phyloP scores from a whole-genome alignment of 2,113 vertebrate genomes.

The Platycercus adscitus region DNA sequence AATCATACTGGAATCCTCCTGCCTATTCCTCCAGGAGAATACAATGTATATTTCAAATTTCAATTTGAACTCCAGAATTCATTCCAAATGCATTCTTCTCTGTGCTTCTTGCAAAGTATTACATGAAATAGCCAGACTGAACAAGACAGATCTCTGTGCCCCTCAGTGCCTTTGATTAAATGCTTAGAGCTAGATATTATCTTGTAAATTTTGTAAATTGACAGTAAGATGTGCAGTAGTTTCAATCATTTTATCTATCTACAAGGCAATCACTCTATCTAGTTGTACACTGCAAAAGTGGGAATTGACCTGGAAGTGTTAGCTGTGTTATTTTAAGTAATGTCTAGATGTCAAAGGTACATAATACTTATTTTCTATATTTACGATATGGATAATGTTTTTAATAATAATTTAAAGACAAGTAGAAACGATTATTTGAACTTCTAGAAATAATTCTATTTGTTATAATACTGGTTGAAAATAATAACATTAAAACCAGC shows the following conservation, averaged over 20 bases:
- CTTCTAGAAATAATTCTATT: not conserved
- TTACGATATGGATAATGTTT: not conserved
- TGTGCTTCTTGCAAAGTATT: not conserved
- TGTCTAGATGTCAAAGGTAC: not conserved
- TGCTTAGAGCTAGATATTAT: not conserved
- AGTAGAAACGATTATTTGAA: not conserved
- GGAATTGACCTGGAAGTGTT: not conserved
- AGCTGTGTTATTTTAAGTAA: not conserved
- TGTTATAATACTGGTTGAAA: not conserved
- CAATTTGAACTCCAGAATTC: constrained; percentile 30
- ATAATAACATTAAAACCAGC: not conserved
- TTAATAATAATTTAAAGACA: not conserved
- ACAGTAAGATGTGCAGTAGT: not conserved
- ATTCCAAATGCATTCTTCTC: not conserved
- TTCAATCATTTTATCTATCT: not conserved
- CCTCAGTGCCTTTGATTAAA: not conserved
- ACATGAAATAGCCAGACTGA: not conserved
- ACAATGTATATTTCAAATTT: constrained; percentile 36
- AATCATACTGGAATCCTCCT: not conserved
- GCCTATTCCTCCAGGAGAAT: not conserved
- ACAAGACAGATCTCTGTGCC: not conserved
- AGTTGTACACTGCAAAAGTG: not conserved
- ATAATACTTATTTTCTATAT: not conserved
- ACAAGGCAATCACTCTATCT: not conserved
- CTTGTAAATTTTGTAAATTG: not conserved